Conservation (phyloP, 2,113 vertebrate genomes). For the Numenius arquata region DNA sequence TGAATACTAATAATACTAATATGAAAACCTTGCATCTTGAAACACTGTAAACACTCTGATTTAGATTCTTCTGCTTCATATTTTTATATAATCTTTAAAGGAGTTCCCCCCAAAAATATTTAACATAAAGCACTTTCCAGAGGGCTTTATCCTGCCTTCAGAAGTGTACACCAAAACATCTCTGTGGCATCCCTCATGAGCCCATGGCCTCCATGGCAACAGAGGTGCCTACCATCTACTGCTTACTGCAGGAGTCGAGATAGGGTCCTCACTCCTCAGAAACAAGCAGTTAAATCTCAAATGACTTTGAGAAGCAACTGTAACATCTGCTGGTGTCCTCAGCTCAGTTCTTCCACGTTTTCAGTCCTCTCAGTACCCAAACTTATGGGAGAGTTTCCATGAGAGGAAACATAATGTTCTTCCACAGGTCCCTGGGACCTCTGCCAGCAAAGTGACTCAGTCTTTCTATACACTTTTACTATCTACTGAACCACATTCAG, state of each 20-base stretch:
- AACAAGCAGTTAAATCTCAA: neutral
- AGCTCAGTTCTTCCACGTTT: neutral
- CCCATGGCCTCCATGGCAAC: neutral
- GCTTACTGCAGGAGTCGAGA: neutral
- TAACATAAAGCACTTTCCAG: neutral
- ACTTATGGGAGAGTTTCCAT: neutral
- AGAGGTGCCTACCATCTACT: neutral
- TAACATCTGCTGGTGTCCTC: neutral
- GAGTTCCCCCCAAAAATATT: neutral
- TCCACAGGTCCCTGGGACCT: neutral
- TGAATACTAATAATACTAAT: neutral
- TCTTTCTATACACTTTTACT: fast-evolving
- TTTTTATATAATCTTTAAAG: neutral
- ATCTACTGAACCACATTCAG: neutral
- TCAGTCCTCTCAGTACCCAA: neutral
- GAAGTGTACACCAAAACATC: neutral
- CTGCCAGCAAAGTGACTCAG: neutral
- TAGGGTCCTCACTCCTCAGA: neutral
- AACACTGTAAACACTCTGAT: neutral
- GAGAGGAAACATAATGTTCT: neutral
- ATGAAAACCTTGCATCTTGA: neutral
- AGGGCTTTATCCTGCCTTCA: neutral
- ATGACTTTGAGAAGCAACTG: fast-evolving
- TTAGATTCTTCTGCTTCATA: neutral
- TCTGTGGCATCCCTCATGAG: neutral